Evolutionary conservation across 92 coral and sea anemone species (phyloP).

Genomic region (Scolanthus callimorphus): DNA sequence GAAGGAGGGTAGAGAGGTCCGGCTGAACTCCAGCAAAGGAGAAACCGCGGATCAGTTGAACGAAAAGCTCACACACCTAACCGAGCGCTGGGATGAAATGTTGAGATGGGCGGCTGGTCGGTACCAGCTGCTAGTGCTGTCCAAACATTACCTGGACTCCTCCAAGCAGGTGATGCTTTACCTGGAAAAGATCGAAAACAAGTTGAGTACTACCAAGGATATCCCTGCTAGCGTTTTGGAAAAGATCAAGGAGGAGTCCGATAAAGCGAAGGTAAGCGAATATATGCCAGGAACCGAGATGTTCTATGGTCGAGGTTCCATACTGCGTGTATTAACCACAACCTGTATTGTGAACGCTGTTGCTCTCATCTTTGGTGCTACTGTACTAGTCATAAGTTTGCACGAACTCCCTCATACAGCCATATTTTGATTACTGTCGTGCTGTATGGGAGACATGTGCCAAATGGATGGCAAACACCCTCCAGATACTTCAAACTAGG

Average conservation of each 20-base stretch:
- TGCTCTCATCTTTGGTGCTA: too few species aligned
- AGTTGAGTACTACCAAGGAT: constrained; percentile 81
- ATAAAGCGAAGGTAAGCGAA: constrained; percentile 84
- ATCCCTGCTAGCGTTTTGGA: constrained; percentile 79
- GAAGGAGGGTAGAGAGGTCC: constrained; percentile 92
- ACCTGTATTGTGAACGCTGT: too few species aligned
- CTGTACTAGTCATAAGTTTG: too few species aligned
- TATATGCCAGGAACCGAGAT: too few species aligned
- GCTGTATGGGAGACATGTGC: too few species aligned
- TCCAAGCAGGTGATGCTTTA: constrained; percentile 86
- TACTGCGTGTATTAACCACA: too few species aligned
- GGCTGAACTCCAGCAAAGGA: constrained; percentile 76
- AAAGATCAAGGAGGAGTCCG: constrained; percentile 83
- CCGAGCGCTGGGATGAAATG: constrained; percentile 97
- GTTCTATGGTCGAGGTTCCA: too few species aligned
- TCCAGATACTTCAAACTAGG: too few species aligned
- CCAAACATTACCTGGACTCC: constrained; percentile 84
- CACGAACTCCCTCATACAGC: too few species aligned
- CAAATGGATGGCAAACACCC: too few species aligned
- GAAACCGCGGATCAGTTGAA: constrained; percentile 70
- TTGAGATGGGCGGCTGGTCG: constrained; percentile 99
- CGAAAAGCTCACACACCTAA: constrained; percentile 76
- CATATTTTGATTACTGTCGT: too few species aligned
- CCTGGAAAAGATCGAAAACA: constrained; percentile 89
- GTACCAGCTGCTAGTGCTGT: constrained; percentile 85